Evolutionary conservation across 2,888 invertebrate species (phyloP).

Genomic region (Oxycera nigricornis): DNA sequence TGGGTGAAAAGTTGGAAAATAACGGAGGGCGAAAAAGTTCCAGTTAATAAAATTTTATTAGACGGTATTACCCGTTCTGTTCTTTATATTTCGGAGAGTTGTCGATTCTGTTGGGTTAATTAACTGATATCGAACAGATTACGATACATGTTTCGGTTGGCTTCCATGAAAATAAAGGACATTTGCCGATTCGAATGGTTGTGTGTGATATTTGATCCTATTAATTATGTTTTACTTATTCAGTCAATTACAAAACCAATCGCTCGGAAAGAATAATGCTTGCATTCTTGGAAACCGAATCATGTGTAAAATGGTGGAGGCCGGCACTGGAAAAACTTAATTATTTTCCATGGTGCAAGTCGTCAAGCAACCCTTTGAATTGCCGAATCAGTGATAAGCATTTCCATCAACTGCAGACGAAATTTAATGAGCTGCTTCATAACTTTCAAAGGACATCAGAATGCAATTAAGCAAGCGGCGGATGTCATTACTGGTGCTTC

Average conservation of each 20-base stretch:
- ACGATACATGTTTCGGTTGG: neutral
- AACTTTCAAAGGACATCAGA: constrained; percentile 12
- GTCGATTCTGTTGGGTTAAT: neutral
- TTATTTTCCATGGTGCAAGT: too few species aligned
- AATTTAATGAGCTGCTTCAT: neutral
- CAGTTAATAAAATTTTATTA: constrained; percentile 2
- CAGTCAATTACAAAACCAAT: too few species aligned
- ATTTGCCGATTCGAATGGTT: too few species aligned
- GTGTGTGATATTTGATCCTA: too few species aligned
- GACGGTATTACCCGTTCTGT: neutral
- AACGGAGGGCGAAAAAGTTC: neutral
- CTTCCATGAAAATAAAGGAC: neutral
- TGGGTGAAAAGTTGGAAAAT: neutral
- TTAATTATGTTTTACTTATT: too few species aligned
- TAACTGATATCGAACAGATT: neutral
- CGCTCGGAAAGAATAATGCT: too few species aligned
- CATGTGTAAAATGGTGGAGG: too few species aligned
- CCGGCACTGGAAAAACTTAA: too few species aligned
- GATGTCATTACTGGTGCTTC: neutral
- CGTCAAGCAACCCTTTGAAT: too few species aligned
- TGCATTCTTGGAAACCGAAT: too few species aligned
- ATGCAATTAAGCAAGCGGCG: constrained; percentile 3
- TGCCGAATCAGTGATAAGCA: neutral
- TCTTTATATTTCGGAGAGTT: neutral
- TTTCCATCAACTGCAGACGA: neutral